Evolutionary conservation across 2,797 vertebrate species (phyloP), one percentile per base, ranked within the genome.

Genomic region (Rhynchonycteris naso): DNA sequence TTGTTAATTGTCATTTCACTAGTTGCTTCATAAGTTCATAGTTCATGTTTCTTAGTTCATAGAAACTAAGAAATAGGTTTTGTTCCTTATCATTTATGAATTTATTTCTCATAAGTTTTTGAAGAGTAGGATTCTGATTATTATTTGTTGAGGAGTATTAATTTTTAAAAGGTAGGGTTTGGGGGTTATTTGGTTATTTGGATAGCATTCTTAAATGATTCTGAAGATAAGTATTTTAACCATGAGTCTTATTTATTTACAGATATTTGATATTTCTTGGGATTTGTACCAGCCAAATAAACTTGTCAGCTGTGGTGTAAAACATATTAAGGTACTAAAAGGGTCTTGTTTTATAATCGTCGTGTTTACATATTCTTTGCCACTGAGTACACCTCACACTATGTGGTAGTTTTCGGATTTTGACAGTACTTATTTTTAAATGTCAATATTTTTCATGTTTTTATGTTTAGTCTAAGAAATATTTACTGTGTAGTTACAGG

Each of bases 201-300:
- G 33, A 68, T 58, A 94, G 43, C 8, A 65, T 90, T 91, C 87
- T 97, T 89, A 93, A 83, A 56, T 72, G 35, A 91, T 90, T 94
- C 52, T 79, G 90, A 95, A 66, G 75, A 97, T 84, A 93, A 93
- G 47, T 88, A 59, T 97, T 76, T 97, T 95, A 97, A 94, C 89
- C 80, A 66, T 94, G 22, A 81, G 78, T 91, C 82, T 97, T 33
- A 94, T 97, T 97, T 72, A 86, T 97, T 97, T 95, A 89, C 98
- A 99, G 99, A 99, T 99, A 99, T 99, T 99, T 98, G 99, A 99
- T 98, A 99, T 99, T 98, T 99, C 99, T 65, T 99, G 99, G 99
- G 99, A 99, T 98, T 98, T 99, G 97, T 99, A 99, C 98, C 99
- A 99, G 98, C 99, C 99, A 85, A 99, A 99, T 98, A 99, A 99